Percentiles rank a stretch among this genome's conserved stretches.
phyloP scores from a whole-genome alignment of 2,797 vertebrate species.

The Coreius guichenoti region DNA sequence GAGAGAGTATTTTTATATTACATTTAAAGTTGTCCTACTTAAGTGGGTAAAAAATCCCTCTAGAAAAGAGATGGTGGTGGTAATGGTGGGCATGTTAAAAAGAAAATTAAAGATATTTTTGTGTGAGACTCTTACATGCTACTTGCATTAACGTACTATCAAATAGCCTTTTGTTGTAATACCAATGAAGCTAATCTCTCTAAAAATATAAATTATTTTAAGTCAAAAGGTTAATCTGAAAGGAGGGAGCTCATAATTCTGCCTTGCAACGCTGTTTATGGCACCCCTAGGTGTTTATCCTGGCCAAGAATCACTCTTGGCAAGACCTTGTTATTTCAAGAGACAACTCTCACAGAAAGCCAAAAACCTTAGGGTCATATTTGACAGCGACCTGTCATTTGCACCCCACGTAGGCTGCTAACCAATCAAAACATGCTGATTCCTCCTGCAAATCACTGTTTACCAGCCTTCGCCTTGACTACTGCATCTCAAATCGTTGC shows the following conservation, averaged over 20 bases:
- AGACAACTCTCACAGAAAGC: not conserved
- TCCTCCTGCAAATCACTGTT: constrained; percentile 1
- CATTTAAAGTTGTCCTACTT: too few relatives aligned
- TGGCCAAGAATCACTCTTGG: not conserved
- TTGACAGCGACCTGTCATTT: constrained; percentile 8
- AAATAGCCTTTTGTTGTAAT: not conserved
- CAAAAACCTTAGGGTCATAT: not conserved
- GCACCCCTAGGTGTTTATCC: not conserved
- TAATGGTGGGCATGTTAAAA: too few relatives aligned
- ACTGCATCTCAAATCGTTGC: not conserved
- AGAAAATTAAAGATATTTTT: too few relatives aligned
- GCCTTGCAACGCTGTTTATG: not conserved
- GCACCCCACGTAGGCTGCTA: not conserved
- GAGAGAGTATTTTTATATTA: not conserved
- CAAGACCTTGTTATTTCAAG: not conserved
- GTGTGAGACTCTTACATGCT: not conserved
- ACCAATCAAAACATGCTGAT: not conserved
- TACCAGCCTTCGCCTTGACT: not conserved
- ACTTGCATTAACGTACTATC: not conserved
- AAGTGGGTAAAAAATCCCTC: too few relatives aligned
- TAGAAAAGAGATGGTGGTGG: too few relatives aligned
- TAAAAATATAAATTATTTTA: not conserved
- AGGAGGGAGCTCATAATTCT: not conserved
- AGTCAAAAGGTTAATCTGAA: not conserved
- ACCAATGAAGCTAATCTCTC: not conserved